Evolutionary conservation across 1,140 invertebrate genomes (phyloP).

Genomic region (Drosophila ficusphila): DNA sequence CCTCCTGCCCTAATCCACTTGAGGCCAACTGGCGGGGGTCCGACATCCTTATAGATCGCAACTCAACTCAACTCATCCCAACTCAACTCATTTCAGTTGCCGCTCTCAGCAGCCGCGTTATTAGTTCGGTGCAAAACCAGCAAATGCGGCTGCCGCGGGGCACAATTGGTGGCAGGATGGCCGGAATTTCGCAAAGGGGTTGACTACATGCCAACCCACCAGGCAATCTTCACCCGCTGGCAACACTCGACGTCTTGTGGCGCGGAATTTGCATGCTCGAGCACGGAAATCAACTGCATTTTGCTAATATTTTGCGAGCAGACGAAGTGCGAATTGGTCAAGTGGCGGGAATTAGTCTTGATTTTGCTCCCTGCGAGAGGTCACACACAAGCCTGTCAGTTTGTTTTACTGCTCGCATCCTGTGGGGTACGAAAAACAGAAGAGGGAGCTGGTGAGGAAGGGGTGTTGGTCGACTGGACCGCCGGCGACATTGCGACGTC

Average conservation of each 20-base stretch:
- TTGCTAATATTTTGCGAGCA: conserved; percentile 42
- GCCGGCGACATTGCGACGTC: conserved; percentile 56
- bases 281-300: conserved; percentile 45
- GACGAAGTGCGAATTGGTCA: conserved; percentile 30
- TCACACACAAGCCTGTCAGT: conserved; percentile 55
- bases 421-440: conserved; percentile 20
- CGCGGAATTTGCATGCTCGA: conserved; percentile 39
- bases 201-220: conserved; percentile 4
- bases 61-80: too few relatives aligned
- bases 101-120: conserved; percentile 40
- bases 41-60: conserved; percentile 50
- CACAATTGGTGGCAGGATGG: conserved; percentile 68
- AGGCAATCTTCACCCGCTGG: conserved; percentile 8
- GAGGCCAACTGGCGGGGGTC: conserved; percentile 33
- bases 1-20: conserved; percentile 50
- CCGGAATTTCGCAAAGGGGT: neutral
- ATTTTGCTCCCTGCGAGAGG: conserved; percentile 22
- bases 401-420: conserved; percentile 79
- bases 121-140: conserved; percentile 66
- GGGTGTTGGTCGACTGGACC: neutral
- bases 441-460: neutral
- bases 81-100: too few relatives aligned
- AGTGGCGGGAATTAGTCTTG: conserved; percentile 52
- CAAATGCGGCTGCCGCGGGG: conserved; percentile 73
- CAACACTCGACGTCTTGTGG: conserved; percentile 44